Base-by-base conservation (phyloP, 2,797 vertebrate genomes). In the Microctenopoma stevenorrisi region DNA sequence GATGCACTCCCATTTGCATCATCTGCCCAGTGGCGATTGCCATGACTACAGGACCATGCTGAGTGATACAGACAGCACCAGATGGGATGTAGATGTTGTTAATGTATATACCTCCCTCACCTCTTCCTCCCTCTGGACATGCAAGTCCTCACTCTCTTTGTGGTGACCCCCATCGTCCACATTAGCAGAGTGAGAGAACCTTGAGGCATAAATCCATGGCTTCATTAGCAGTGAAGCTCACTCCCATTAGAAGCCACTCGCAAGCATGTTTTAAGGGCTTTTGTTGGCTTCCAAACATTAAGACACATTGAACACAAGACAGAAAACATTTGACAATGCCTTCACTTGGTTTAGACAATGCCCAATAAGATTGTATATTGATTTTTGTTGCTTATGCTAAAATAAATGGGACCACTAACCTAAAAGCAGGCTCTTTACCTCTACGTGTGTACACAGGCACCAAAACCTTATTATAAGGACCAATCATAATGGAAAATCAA, bases 1-100 rank as follows among this genome's bases (percentile, higher is more conserved):
- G 82, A 88, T 78, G 83, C 81, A 76, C 64, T 87, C 82, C 66
- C 70, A 86, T 74, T 79, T 33, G 46, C 82, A 84, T 90, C 75
- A 83, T 86, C 84, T 86, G 84, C 88, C 84, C 84, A 78, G 76
- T 72, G 86, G 91, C 83, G 57, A 84, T 86, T 35, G 7, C 82
- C 77, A 83, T 84, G 83, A 75, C 84, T 50, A 86, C 81, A 9
- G 74, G 57, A 66, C 54, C 81, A 54, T 63, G 84, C 73, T 69
- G 86, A 79, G 79, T 42, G 82, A 86, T 78, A 76, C 76, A 55
- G 68, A 64, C 48, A 15, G 63, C 72, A 57, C 79, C 75, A 86
- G 87, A 89, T 83, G 86, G 79, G 80, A 74, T 53, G 77, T 52
- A 62, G 64, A 83, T 75, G 78, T 81, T 82, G 79, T 86, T 88